Percentiles rank a stretch among this genome's conserved stretches.
Evolutionary conservation across 2,113 vertebrate genomes (phyloP).

Genomic region (Emberiza fucata): DNA sequence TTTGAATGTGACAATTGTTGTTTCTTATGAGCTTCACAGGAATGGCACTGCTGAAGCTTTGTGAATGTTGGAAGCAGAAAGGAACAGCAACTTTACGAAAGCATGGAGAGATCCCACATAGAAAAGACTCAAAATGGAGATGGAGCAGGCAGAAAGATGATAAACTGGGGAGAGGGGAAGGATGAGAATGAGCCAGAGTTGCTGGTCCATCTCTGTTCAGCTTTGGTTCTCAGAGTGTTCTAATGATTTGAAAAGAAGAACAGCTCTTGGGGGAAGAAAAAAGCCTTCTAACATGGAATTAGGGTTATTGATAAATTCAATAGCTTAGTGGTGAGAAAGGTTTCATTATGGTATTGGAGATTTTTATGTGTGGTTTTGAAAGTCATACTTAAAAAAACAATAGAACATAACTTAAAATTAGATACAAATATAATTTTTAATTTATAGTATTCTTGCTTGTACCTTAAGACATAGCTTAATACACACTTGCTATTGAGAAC

Average conservation of each 20-base stretch:
- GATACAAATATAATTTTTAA: background rate
- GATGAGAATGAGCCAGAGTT: background rate
- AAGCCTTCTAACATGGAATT: background rate
- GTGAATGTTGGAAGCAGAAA: background rate
- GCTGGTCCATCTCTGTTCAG: background rate
- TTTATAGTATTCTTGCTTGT: background rate
- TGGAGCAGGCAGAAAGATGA: background rate
- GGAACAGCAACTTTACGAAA: background rate
- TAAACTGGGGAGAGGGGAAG: background rate
- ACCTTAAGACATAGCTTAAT: background rate
- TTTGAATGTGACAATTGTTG: background rate
- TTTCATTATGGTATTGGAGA: background rate
- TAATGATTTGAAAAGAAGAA: background rate
- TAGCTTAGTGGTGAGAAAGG: background rate
- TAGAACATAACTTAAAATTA: background rate
- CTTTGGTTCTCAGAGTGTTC: background rate
- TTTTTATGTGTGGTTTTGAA: background rate
- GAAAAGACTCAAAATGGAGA: background rate
- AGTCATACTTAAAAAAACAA: background rate
- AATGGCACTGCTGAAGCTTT: background rate
- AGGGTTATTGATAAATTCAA: background rate
- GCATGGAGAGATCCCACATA: background rate
- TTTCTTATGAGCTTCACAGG: background rate
- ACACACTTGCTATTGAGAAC: background rate
- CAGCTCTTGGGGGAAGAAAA: fast-evolving